Percentiles rank a stretch among this genome's conserved stretches.
Conservation (phyloP, 2,113 vertebrate species). For the Prolemur simus region DNA sequence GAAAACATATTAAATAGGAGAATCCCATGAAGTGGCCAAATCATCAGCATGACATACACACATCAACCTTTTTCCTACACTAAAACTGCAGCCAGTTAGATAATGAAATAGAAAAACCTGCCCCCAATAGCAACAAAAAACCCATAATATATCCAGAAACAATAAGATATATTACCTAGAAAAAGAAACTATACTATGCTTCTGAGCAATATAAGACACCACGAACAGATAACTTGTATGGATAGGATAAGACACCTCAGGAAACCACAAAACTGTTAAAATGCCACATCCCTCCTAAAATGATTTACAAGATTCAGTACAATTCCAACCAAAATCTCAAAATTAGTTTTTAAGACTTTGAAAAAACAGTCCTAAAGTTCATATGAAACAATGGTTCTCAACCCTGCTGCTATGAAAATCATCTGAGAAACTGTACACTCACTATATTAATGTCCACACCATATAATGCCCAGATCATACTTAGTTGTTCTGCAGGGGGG, state of each 20-base stretch:
- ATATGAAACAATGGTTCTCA: not conserved
- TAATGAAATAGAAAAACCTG: not conserved
- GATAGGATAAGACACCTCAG: not conserved
- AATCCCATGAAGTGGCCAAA: not conserved
- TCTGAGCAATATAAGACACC: not conserved
- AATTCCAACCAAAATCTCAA: not conserved
- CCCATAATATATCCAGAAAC: not conserved
- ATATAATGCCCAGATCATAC: not conserved
- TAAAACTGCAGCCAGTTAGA: not conserved
- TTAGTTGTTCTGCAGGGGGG: not conserved
- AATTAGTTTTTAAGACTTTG: not conserved
- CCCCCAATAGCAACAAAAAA: not conserved
- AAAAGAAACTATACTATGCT: not conserved
- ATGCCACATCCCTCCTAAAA: not conserved
- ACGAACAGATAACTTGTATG: not conserved
- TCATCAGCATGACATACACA: not conserved
- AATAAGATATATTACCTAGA: not conserved
- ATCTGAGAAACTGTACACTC: not conserved
- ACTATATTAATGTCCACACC: not conserved
- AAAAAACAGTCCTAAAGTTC: not conserved
- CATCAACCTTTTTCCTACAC: not conserved
- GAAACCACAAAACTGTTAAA: slow-evolving; percentile 21
- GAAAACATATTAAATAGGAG: not conserved
- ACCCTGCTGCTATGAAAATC: not conserved
- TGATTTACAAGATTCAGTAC: not conserved